These are phyloP conservation scores for Laticauda colubrina DNA, from an alignment of 2,113 vertebrate species.

Conservation along the genomic window DNA sequence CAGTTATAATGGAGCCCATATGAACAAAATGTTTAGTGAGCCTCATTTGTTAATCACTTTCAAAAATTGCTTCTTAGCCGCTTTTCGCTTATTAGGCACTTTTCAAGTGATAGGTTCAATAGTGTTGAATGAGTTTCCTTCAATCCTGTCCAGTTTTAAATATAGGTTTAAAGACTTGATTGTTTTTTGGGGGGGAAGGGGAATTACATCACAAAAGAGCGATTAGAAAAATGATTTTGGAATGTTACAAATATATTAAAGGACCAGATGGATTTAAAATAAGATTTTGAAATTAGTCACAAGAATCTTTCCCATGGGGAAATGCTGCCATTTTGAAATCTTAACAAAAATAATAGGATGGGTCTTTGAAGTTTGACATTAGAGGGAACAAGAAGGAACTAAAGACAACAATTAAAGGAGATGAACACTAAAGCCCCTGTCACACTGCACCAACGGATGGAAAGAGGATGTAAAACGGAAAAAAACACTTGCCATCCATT, in stretches of 20 bases:
- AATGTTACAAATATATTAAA: not conserved
- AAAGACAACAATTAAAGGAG: not conserved
- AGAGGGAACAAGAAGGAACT: not conserved
- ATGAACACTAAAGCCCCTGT: not conserved
- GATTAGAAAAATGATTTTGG: not conserved
- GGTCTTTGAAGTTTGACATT: not conserved
- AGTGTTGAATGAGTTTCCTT: not conserved
- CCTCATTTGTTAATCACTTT: too few species aligned
- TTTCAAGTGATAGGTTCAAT: not conserved
- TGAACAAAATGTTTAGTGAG: too few species aligned
- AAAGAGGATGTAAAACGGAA: too few species aligned
- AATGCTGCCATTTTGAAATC: not conserved
- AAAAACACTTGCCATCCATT: too few species aligned
- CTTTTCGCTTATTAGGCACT: not conserved
- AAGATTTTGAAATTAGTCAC: not conserved
- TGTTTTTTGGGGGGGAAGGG: not conserved
- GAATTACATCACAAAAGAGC: not conserved
- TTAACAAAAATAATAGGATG: not conserved
- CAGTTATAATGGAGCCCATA: too few species aligned
- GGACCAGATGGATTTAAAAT: not conserved
- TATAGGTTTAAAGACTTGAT: not conserved
- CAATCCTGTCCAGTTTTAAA: not conserved
- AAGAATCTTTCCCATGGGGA: not conserved
- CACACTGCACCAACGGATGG: too few species aligned
- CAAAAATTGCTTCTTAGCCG: too few species aligned